Percentiles rank a stretch among this genome's conserved stretches.
These are phyloP conservation scores for Watsonalla cultraria DNA, from an alignment of 2,888 invertebrate species.

Conservation along the genomic window DNA sequence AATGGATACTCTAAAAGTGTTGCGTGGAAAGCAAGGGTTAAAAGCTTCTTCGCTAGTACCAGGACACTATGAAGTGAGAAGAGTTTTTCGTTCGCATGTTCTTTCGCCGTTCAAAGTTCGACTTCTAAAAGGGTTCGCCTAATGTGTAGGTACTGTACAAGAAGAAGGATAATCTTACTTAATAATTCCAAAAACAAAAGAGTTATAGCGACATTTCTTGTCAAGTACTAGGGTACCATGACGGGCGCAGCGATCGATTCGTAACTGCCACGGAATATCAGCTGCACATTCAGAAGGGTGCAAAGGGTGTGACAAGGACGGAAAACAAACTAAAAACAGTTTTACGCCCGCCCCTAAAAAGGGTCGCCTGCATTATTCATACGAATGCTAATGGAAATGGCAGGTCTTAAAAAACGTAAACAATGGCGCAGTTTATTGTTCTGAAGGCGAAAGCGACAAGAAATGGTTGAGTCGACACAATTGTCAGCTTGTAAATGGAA, in stretches of 20 bases:
- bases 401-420: constrained; percentile 43
- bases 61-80: neutral
- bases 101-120: too few species aligned
- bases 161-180: neutral
- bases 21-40: neutral
- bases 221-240: constrained; percentile 30
- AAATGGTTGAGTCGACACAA: constrained; percentile 5
- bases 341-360: constrained; percentile 26
- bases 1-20: too few species aligned
- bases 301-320: constrained; percentile 19
- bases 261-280: constrained; percentile 8
- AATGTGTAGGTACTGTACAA: too few species aligned
- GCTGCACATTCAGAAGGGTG: constrained; percentile 12
- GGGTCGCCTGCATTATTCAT: constrained; percentile 50
- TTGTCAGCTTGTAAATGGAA: constrained; percentile 20
- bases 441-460: constrained; percentile 16
- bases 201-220: constrained; percentile 26
- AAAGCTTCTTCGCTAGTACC: neutral
- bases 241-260: constrained; percentile 7
- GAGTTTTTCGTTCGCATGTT: neutral
- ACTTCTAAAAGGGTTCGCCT: too few species aligned
- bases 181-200: constrained; percentile 18
- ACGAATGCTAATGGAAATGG: constrained; percentile 47
- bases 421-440: constrained; percentile 41
- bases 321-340: constrained; percentile 27